These are phyloP conservation scores for Temnothorax unifasciatus DNA, from an alignment of 2,888 invertebrate species.

Conservation along the genomic window DNA sequence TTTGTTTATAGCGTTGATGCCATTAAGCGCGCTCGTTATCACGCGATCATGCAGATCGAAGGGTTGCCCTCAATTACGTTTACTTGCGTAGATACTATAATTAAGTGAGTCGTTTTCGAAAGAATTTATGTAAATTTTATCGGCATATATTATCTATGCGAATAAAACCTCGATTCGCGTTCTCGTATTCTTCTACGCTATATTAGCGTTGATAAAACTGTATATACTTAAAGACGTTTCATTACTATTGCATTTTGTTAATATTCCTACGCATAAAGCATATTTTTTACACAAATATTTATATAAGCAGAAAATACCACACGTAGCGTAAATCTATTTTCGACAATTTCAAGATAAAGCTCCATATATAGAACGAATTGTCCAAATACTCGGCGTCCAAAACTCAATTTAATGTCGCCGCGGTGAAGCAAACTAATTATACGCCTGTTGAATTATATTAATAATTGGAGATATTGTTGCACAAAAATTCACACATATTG, in stretches of 20 bases:
- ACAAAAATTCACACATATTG: not conserved
- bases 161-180: not conserved
- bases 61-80: not conserved
- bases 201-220: not conserved
- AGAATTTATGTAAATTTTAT: conserved; percentile 6
- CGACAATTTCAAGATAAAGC: not conserved
- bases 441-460: not conserved
- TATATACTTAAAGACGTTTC: not conserved
- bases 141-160: not conserved
- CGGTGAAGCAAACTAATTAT: too few relatives aligned
- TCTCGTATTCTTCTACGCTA: not conserved
- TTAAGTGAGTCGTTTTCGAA: not conserved
- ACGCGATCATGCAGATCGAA: conserved; percentile 5
- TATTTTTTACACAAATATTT: not conserved
- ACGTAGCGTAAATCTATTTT: not conserved
- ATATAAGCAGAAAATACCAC: not conserved
- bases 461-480: not conserved
- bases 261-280: not conserved
- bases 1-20: not conserved
- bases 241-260: not conserved
- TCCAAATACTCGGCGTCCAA: not conserved
- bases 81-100: conserved; percentile 3
- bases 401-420: not conserved
- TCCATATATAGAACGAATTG: not conserved
- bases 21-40: conserved; percentile 36